Percentiles rank a stretch among this genome's conserved stretches.
These are phyloP conservation scores for human DNA, from an alignment of 2,113 vertebrate genomes.

Conservation along the genomic window GRCh38 chr4:70719001-70719500, in stretches of 20 bases:
- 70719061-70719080: slow-evolving; percentile 2
- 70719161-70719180: slow-evolving; percentile 27
- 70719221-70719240: not conserved
- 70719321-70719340: not conserved
- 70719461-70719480: not conserved
- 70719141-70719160: not conserved
- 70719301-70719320: not conserved
- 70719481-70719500: not conserved
- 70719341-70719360: not conserved
- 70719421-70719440: not conserved
- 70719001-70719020: not conserved
- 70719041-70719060: not conserved
- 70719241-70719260: not conserved
- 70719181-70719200: not conserved
- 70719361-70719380: not conserved
- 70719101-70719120: not conserved
- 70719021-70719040: slow-evolving; percentile 39
- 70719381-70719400: not conserved
- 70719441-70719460: not conserved
- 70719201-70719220: not conserved
- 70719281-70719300: not conserved
- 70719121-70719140: not conserved
- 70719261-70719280: not conserved
- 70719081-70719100: not conserved
- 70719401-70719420: not conserved